phyloP scores from a whole-genome alignment of 1,140 invertebrate species.

The Pristionchus pacificus region DNA sequence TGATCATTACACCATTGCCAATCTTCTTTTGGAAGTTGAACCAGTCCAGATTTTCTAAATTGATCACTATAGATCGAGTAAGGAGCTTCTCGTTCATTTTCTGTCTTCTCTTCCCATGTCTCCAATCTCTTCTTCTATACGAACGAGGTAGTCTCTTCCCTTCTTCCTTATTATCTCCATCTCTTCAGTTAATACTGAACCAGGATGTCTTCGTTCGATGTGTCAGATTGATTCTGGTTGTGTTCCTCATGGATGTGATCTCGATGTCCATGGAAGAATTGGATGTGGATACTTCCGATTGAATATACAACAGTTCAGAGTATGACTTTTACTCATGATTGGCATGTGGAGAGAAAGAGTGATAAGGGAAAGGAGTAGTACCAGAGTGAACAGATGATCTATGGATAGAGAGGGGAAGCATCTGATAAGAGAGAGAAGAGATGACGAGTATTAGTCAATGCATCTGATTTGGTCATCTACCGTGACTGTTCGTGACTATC shows the following conservation, averaged over 20 bases:
- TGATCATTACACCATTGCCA: neutral
- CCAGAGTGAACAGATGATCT: too few relatives aligned
- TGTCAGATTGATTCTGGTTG: conserved; percentile 53
- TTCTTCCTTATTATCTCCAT: conserved; percentile 11
- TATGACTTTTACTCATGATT: conserved; percentile 16
- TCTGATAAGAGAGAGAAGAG: neutral
- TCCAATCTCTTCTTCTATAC: conserved; percentile 23
- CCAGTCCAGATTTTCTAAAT: too few relatives aligned
- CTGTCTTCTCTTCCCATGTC: conserved; percentile 5
- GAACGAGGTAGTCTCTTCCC: conserved; percentile 22
- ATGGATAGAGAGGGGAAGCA: too few relatives aligned
- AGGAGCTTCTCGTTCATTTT: too few relatives aligned
- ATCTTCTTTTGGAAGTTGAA: neutral
- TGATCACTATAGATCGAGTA: too few relatives aligned
- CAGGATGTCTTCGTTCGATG: conserved; percentile 54
- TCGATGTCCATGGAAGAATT: conserved; percentile 45
- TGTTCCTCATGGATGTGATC: conserved; percentile 48
- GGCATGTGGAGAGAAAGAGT: too few relatives aligned
- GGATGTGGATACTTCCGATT: conserved; percentile 56
- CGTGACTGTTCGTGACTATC: neutral
- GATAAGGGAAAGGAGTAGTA: too few relatives aligned
- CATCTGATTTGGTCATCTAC: neutral
- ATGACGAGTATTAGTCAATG: neutral
- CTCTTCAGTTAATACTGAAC: conserved; percentile 21
- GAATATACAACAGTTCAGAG: conserved; percentile 57